A percentile compares a stretch with the other conserved stretches of the same genome.
phyloP scores from a whole-genome alignment of 2,113 vertebrate genomes.

The Isurus oxyrinchus region DNA sequence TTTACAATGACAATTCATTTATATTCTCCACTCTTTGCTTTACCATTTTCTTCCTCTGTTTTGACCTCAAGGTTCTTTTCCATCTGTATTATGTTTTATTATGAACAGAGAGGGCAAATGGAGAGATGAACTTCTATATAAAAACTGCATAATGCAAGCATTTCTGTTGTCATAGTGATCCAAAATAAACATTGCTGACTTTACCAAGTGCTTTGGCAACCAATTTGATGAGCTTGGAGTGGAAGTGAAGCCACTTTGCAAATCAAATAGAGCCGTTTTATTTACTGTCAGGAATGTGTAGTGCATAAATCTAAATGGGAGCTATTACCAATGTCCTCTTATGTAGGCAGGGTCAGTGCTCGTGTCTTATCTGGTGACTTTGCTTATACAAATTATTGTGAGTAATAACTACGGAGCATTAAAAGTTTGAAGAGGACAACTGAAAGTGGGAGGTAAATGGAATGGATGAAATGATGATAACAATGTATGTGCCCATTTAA shows the following conservation, averaged over 20 bases:
- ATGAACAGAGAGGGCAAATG: neutral
- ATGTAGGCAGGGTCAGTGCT: no score
- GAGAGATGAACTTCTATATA: neutral
- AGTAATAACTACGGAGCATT: neutral
- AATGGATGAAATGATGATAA: neutral
- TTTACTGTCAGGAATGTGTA: neutral
- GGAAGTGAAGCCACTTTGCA: neutral
- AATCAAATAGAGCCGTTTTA: neutral
- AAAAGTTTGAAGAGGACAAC: neutral
- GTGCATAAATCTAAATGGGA: neutral
- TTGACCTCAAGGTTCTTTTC: neutral
- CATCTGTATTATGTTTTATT: neutral
- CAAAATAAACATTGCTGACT: slow-evolving; percentile 15
- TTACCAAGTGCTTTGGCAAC: neutral
- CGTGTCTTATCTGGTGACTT: neutral
- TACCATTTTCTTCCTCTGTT: neutral
- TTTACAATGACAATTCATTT: neutral
- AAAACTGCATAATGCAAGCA: neutral
- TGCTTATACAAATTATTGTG: neutral
- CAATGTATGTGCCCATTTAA: neutral
- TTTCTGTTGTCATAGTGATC: slow-evolving; percentile 3
- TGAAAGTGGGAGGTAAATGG: neutral
- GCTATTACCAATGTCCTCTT: neutral
- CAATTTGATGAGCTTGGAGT: neutral
- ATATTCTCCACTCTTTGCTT: neutral